Conservation (phyloP, 2,888 invertebrate genomes). For the Hydrotaea cyrtoneurina region DNA sequence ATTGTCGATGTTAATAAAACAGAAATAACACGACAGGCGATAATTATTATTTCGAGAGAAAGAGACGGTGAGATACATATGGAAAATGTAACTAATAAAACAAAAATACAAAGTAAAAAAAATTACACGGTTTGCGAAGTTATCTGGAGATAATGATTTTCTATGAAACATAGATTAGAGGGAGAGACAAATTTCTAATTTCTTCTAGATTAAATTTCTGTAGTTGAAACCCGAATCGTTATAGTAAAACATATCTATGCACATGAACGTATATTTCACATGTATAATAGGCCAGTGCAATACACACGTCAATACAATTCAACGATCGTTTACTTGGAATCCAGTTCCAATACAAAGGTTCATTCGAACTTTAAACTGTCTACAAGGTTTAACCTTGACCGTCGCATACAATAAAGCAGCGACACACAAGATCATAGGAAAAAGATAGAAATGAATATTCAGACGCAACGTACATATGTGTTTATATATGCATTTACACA, state of each 20-base stretch:
- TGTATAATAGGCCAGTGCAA: neutral
- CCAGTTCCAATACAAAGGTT: neutral
- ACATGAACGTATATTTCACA: neutral
- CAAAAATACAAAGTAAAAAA: too few relatives aligned
- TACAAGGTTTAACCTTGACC: slow-evolving; percentile 69
- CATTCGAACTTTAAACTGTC: slow-evolving; percentile 63
- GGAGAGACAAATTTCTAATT: neutral
- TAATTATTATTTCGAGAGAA: neutral
- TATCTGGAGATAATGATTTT: neutral
- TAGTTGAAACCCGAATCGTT: neutral
- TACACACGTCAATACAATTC: neutral
- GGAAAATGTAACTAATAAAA: too few relatives aligned
- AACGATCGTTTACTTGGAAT: neutral
- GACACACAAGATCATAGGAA: slow-evolving; percentile 20
- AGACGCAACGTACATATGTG: neutral
- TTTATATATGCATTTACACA: neutral
- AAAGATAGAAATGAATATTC: neutral
- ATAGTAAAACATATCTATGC: neutral
- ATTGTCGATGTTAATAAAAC: neutral
- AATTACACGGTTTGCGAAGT: neutral
- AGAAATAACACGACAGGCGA: neutral
- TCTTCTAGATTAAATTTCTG: neutral
- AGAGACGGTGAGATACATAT: too few relatives aligned
- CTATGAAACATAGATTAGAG: too few relatives aligned
- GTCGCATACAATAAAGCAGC: slow-evolving; percentile 43